Evolutionary conservation across 2,797 vertebrate genomes (phyloP), one percentile per base, ranked within the genome.

Genomic region (Tapirus indicus): DNA sequence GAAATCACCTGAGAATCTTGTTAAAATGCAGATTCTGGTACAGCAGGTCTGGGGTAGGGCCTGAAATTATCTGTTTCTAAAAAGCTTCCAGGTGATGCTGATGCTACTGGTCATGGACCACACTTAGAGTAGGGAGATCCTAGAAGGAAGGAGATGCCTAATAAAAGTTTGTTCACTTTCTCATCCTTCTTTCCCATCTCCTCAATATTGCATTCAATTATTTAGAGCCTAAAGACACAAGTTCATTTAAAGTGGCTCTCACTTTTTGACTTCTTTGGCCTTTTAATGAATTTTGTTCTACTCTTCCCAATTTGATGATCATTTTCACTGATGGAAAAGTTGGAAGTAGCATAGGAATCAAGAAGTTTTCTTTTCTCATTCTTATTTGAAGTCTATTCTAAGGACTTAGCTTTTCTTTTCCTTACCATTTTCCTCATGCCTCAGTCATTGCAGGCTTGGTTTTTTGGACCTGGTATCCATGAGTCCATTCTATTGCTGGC

Each of bases 351-450:
- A 27, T 56, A 79, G 62, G 78, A 84, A 72, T 58, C 25, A 21
- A 91, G 69, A 87, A 17, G 6, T 89, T 69, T 91, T 14, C 49
- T 29, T 75, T 32, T 66, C n/a, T 91, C 60, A 41, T 75, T 75
- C 18, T 41, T n/a, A 3, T 20, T 54, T 85, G 27, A 92, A 68
- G 41, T 68, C 23, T 78, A 27, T 72, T 35, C 78, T 58, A 66
- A 88, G 49, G 5, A 66, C 0, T 56, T 88, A 60, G 47, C 44
- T 90, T 85, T 32, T 58, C 27, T 77, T 91, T 88, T 91, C 9
- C 32, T 77, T 84, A 35, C 29, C 54, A 7, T 88, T 97, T 95
- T 84, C 72, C 49, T 94, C 56, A 60, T 75, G 29, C n/a, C 58
- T 83, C 66, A 66, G 41, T 94, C 77, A 72, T 66, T 79, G 64